Base-by-base conservation (phyloP, 2,113 vertebrate species). In the Siniperca chuatsi region DNA sequence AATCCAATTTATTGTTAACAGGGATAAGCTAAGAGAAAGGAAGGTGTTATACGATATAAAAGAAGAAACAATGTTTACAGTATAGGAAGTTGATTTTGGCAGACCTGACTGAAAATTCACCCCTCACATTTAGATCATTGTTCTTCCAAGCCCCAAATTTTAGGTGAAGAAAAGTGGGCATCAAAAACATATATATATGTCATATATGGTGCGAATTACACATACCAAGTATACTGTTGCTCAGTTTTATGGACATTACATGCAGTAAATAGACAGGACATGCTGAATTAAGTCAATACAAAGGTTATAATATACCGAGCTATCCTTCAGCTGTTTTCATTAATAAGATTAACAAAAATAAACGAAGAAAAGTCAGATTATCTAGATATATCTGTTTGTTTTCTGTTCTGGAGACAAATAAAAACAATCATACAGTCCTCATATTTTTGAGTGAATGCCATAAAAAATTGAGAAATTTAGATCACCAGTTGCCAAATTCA, bases 401-500 rank as follows among this genome's bases (percentile, higher is more conserved):
- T 52, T 4, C 58, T 55, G 16, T 33, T 67, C 62, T 66, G 16
- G 13, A 57, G 73, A 33, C 50, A 77, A 67, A 61, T 9, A 75
- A 70, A 69, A 68, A 66, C 48, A 57, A 50, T 78, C 64, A 58
- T 4, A 7, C 29, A 64, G 66, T 62, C 18, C 20, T 52, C 11
- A 11, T 5, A 65, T 67, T 66, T 86, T 61, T 66, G 29, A 55
- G 29, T 8, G 25, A 79, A 76, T 13, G 29, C 50, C 44, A 72
- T 69, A 33, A 18, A 46, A 40, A 72, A 46, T 29, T 0, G 0
- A 64, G 65, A 83, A 84, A 75, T 87, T 77, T 62, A 44, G 61
- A 84, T 76, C 64, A 71, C 50, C 67, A 72, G n/a, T 84, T 86
- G 86, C 75, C 87, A 91, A 70, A 90, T 78, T 87, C 91, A 90